Evolutionary conservation across 2,113 vertebrate species (phyloP), one percentile per base, ranked within the genome.

Genomic region (Jacana jacana): DNA sequence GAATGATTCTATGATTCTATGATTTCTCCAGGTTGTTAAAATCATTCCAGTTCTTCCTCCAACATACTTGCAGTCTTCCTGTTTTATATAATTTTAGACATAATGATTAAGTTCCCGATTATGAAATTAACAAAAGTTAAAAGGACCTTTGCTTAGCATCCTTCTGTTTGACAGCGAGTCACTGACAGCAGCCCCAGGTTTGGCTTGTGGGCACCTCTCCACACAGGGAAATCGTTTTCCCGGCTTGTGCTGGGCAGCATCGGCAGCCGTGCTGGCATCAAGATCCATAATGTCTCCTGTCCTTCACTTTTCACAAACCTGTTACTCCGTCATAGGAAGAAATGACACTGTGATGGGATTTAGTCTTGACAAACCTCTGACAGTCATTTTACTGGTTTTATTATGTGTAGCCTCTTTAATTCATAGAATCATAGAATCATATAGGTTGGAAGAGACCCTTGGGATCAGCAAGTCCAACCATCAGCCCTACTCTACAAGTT

Each of bases 261-360:
- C 72, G 64, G 60, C 37, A 87, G 37, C 55, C 4, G 1, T 68
- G 8, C 57, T 51, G 52, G 19, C 0, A 0, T 51, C 33, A 37
- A 17, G 25, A 30, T 52, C 55, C 78, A 37, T 42, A 18, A 20
- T 70, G n/a, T 91, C n/a, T 78, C 44, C 37, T 70, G 68, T 72
- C 54, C 49, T 88, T 93, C 2, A 19, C 79, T 77, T 1, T 40
- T 86, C 60, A 66, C 60, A 71, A 57, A 8, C 40, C 9, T 1
- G 1, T 23, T 70, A 40, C 6, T 85, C 51, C 78, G 46, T 66
- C 60, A 22, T 7, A 57, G 76, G 49, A 42, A 55, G 39, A 68
- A 81, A 57, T 2, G 0, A 13, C 51, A 20, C 66, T 49, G 58
- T 87, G 57, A 42, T 81, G 48, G 44, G 73, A 64, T 89, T 95